Percentiles rank a stretch among this genome's conserved stretches.
These are phyloP conservation scores for Cryptoprocta ferox DNA, from an alignment of 2,797 vertebrate genomes.

Conservation along the genomic window DNA sequence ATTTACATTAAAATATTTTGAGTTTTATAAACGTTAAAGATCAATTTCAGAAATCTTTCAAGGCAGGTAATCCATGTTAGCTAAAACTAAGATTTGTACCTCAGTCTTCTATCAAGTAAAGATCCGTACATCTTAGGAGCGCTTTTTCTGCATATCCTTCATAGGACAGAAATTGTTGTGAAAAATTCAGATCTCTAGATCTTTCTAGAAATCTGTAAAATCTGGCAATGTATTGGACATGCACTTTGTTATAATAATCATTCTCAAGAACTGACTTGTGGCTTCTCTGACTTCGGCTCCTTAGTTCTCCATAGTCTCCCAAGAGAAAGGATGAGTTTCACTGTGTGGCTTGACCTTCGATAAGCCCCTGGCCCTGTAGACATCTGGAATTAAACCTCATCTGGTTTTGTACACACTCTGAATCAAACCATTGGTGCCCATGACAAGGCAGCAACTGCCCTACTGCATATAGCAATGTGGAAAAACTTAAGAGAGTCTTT, in stretches of 20 bases:
- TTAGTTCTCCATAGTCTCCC: background rate
- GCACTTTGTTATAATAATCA: background rate
- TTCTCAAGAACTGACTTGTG: background rate
- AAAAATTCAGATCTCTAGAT: background rate
- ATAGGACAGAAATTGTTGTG: background rate
- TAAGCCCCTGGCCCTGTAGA: background rate
- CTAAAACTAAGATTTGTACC: background rate
- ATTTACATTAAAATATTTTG: background rate
- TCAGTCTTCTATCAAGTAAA: background rate
- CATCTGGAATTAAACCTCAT: background rate
- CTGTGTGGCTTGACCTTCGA: background rate
- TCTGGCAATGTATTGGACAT: background rate
- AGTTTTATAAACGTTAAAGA: background rate
- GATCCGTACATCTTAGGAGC: background rate
- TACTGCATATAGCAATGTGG: background rate
- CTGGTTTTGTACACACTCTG: background rate
- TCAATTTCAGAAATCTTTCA: background rate
- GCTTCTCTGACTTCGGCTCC: background rate
- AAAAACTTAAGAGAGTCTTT: background rate
- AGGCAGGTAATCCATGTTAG: background rate
- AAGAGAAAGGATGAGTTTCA: background rate
- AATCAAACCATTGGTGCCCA: background rate
- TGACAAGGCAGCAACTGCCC: background rate
- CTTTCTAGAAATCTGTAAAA: background rate
- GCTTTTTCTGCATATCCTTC: background rate